Base-by-base conservation (phyloP, 2,113 vertebrate genomes). In the Psammodynastes pulverulentus region DNA sequence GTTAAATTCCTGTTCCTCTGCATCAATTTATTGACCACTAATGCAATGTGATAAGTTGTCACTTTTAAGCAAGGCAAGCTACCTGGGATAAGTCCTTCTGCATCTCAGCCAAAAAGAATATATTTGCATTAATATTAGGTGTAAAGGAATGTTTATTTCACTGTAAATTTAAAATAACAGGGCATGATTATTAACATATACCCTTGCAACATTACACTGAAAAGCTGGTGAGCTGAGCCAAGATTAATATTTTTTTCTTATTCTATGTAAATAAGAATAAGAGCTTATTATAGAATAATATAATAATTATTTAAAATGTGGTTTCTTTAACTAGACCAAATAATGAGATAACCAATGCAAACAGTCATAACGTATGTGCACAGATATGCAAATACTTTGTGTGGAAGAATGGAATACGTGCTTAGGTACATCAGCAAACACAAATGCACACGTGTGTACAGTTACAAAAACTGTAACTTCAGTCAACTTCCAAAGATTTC, bases 401-500 rank as follows among this genome's bases (percentile, higher is more conserved):
- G 3, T 43, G 17, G 72, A 79, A 79, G 19, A 79, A 79, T 79
- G 34, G 2, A 79, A 79, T 43, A 21, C 23, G 17, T 79, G 19
- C 34, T 43, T 79, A 79, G n/a, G n/a, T 79, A 19, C 1, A 79
- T 43, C 39, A 34, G 7, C 34, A 79, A 21, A 43, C 17, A 79
- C 72, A 79, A 43, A 23, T 43, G 15, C 17, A 79, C 8, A 43
- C 7, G 3, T 79, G 23, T 9, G 72, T 39, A 79, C 17, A 79
- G 34, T 93, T 26, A 62, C 9, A 84, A 56, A 5, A 34, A 23
- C 1, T 58, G 23, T 9, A 58, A 58, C 92, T 93, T 92, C 49
- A 92, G 12, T 88, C 34, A 79, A 79, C 72, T 88, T 95, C 93
- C 91, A 88, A 54, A 29, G 87, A 89, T 2, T 93, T 95, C 12